Percentiles rank a stretch among this genome's conserved stretches.
phyloP scores from a whole-genome alignment of 2,888 invertebrate genomes.

The Neria commutata region DNA sequence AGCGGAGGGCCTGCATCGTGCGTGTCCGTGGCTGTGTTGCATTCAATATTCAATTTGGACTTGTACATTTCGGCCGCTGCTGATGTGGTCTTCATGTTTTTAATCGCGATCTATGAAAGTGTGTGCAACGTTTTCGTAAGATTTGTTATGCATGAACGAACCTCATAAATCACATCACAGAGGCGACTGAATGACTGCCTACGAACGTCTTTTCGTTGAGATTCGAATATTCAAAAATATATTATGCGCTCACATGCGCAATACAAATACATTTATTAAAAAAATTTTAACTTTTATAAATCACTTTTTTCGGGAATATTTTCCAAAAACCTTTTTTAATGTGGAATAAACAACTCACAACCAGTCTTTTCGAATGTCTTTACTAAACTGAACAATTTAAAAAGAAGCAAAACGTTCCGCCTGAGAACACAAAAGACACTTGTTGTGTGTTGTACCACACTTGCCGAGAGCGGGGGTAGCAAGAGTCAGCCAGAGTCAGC shows the following conservation, averaged over 20 bases:
- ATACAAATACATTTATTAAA: not conserved
- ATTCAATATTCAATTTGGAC: conserved; percentile 50
- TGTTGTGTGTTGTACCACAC: not conserved
- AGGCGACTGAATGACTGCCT: not conserved
- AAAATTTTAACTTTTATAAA: no score
- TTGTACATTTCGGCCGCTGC: conserved; percentile 40
- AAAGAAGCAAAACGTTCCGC: conserved; percentile 47
- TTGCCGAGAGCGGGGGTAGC: not conserved
- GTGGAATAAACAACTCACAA: no score
- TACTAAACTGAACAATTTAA: conserved; percentile 34
- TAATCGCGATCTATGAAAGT: conserved; percentile 39
- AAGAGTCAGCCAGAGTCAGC: conserved; percentile 11
- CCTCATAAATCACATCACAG: not conserved
- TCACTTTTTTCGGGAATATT: conserved; percentile 1
- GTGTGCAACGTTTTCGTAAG: conserved; percentile 30
- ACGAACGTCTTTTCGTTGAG: not conserved
- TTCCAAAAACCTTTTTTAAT: not conserved
- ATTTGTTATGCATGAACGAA: conserved; percentile 44
- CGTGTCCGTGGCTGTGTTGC: conserved; percentile 30
- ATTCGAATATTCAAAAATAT: not conserved
- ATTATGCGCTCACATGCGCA: not conserved
- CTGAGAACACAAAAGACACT: conserved; percentile 41
- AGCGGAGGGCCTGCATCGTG: conserved; percentile 62
- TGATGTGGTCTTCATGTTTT: conserved; percentile 47
- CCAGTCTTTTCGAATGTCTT: conserved; percentile 24